These are phyloP conservation scores for Tachysurus fulvidraco DNA, from an alignment of 2,113 vertebrate genomes.

Conservation along the genomic window DNA sequence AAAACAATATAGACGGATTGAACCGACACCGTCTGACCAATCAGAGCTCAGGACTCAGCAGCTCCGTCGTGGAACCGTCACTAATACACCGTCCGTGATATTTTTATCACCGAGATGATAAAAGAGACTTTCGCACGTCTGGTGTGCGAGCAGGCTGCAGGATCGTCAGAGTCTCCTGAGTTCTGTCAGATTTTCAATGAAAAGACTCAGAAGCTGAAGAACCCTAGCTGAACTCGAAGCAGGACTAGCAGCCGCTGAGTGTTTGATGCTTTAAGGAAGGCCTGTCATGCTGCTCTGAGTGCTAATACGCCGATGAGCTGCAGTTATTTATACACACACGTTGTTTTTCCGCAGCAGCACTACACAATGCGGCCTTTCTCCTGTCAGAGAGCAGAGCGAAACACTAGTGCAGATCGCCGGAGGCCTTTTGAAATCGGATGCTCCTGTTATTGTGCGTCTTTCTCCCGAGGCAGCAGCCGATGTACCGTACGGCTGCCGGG, in stretches of 20 bases:
- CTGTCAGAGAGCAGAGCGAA: background rate
- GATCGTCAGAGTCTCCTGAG: background rate
- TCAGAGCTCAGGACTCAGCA: background rate
- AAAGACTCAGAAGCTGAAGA: background rate
- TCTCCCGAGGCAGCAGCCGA: conserved; percentile 21
- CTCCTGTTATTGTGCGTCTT: conserved; percentile 28
- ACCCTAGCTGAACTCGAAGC: background rate
- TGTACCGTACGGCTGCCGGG: background rate
- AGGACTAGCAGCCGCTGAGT: background rate
- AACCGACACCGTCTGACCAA: background rate
- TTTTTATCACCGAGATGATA: background rate
- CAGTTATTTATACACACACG: background rate
- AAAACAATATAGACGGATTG: too few species aligned
- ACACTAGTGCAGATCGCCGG: background rate
- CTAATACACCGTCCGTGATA: background rate
- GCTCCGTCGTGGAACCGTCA: too few species aligned
- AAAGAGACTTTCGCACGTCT: background rate
- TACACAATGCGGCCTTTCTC: conserved; percentile 4
- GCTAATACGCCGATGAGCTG: background rate
- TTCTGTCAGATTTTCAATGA: background rate
- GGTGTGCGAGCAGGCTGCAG: background rate
- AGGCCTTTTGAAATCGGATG: conserved; percentile 43
- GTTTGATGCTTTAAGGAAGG: background rate
- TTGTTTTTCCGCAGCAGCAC: background rate
- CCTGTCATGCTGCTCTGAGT: too few species aligned